phyloP scores from a whole-genome alignment of 2,113 vertebrate genomes.

The Oophaga pumilio region DNA sequence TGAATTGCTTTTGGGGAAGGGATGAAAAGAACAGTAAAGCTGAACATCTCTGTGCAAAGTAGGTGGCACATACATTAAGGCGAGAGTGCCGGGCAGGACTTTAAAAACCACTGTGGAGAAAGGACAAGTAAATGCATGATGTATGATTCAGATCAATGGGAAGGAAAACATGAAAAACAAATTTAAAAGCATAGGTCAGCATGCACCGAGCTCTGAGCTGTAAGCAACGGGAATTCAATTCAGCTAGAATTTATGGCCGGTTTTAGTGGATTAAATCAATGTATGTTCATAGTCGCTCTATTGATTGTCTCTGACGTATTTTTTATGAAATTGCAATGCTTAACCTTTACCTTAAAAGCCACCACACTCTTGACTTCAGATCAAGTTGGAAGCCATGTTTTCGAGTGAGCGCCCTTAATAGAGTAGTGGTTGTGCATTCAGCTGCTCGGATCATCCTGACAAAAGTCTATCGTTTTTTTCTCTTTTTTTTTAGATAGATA shows the following conservation, averaged over 20 bases:
- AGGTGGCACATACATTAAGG: conserved; percentile 64
- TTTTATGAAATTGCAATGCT: conserved; percentile 51
- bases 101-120: conserved; percentile 68
- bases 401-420: not conserved
- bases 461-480: conserved; percentile 15
- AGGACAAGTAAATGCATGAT: conserved; percentile 66
- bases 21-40: conserved; percentile 72
- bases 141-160: conserved; percentile 61
- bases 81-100: conserved; percentile 65
- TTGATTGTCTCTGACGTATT: conserved; percentile 52
- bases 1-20: conserved; percentile 60
- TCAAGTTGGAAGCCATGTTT: not conserved
- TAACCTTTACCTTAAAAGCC: conserved; percentile 27
- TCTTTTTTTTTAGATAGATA: not conserved
- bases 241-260: conserved; percentile 40
- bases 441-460: conserved; percentile 15
- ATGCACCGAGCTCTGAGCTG: conserved; percentile 2
- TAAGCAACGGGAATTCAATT: conserved; percentile 51
- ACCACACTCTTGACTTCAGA: not conserved
- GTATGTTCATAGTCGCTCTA: conserved; percentile 40
- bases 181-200: conserved; percentile 55
- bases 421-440: not conserved
- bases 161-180: conserved; percentile 49
- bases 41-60: conserved; percentile 71
- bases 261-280: conserved; percentile 55